Evolutionary conservation across 2,113 vertebrate species (phyloP).

Genomic region (Sylvietta virens): DNA sequence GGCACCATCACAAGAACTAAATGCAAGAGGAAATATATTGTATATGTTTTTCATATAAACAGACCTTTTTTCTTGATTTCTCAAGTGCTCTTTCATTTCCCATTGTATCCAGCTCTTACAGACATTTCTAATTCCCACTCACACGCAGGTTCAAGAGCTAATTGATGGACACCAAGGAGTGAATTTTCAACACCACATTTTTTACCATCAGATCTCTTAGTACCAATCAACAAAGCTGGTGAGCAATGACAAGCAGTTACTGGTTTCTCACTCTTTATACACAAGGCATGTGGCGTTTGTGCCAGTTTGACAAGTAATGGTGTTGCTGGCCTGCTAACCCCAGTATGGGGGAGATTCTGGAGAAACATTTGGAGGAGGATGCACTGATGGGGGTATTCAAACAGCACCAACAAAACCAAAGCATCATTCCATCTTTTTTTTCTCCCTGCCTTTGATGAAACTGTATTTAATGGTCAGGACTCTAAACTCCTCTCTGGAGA

Average conservation of each 20-base stretch:
- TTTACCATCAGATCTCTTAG: neutral
- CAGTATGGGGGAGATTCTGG: neutral
- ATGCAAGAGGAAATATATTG: neutral
- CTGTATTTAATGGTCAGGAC: neutral
- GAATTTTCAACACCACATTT: neutral
- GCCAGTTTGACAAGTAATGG: neutral
- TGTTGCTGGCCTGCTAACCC: neutral
- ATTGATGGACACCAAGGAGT: neutral
- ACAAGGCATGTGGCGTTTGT: rapidly evolving
- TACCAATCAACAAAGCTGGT: neutral
- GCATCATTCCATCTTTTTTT: neutral
- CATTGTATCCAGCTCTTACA: neutral
- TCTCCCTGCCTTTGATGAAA: neutral
- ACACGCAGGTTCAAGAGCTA: neutral
- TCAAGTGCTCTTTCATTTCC: neutral
- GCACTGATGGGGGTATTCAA: neutral
- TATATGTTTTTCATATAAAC: neutral
- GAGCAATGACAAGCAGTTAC: neutral
- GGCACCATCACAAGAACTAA: neutral
- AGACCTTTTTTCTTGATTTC: neutral
- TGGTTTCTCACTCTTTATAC: neutral
- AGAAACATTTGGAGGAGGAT: neutral
- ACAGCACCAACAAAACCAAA: neutral
- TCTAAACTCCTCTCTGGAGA: neutral
- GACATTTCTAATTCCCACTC: neutral